Base-by-base conservation (phyloP, 1,140 invertebrate genomes). In the Manduca sexta region DNA sequence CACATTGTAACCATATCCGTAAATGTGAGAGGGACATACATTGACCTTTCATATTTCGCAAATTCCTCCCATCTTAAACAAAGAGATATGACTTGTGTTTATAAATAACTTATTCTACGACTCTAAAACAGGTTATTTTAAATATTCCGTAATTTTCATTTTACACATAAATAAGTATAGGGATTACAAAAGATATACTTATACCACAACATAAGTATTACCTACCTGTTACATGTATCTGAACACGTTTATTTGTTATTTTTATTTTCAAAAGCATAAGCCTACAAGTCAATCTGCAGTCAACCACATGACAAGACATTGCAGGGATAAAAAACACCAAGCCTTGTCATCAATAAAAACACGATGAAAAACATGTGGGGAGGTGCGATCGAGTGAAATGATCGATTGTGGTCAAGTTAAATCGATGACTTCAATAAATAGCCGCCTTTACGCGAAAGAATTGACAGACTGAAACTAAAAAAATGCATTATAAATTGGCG, bases 371-470 rank as follows among this genome's bases (percentile, higher is more conserved):
- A 64, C 41, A 49, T 45, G 45, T 53, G 37, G 11, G 47, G 54
- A 46, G 57, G 59, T 54, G 61, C 60, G 48, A 68, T 63, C 47
- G 40, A 58, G 59, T 63, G 58, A 62, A 62, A 66, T 69, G 57
- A 66, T 65, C 57, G 60, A 65, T 71, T 56, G 60, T 59, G 49
- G 41, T 14, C 52, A 45, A 43, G 51, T 61, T 61, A 60, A 60
- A 61, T 57, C 56, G 47, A 33, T 56, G 37, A 47, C 45, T 48
- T 53, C 40, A 53, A 53, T 42, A 52, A 38, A 38, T 38, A 2
- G 16, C 3, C 38, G 16, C 18, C 18, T 18, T 40, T 40, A 38
- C 35, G 21, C 21, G 21, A 26, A 26, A 26, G 21, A 26, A 26
- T 26, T 8, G 21, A 26, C 21, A 26, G 4, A 26, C 0, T 26